These are phyloP conservation scores for Timema cristinae DNA, from an alignment of 2,888 invertebrate genomes.

Conservation along the genomic window DNA sequence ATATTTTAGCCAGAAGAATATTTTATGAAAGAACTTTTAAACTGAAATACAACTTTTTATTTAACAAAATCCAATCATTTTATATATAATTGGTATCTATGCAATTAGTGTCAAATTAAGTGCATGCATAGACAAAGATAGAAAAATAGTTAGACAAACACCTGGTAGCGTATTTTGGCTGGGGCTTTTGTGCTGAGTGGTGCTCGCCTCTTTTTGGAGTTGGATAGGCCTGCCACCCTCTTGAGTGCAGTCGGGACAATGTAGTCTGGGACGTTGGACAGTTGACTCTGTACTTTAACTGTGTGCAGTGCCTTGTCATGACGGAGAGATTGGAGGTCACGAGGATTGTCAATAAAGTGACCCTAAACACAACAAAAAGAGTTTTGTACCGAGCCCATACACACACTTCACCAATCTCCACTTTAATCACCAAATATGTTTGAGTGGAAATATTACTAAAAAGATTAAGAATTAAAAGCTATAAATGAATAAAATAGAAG, in stretches of 20 bases:
- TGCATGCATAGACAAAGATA: no score
- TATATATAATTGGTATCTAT: no score
- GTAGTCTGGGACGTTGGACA: conserved; percentile 91
- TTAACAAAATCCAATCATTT: no score
- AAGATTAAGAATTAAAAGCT: no score
- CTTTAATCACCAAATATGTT: no score
- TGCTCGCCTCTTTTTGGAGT: conserved; percentile 9
- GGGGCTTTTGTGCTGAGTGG: conserved; percentile 45
- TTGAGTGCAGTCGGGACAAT: conserved; percentile 76
- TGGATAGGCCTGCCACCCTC: conserved; percentile 53
- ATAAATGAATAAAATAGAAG: no score
- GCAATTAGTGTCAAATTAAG: no score
- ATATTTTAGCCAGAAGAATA: no score
- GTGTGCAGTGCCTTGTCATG: conserved; percentile 84
- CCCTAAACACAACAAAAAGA: conserved; percentile 51
- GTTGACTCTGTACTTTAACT: conserved; percentile 75
- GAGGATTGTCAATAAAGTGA: conserved; percentile 89
- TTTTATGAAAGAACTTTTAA: no score
- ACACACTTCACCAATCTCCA: neutral
- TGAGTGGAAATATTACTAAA: no score
- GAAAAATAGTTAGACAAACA: neutral
- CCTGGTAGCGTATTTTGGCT: conserved; percentile 44
- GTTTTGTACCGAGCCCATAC: neutral
- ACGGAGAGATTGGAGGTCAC: conserved; percentile 77
- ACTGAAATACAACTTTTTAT: no score